Base-by-base conservation (phyloP, 2,888 invertebrate species). In the Drosophila bunnanda region DNA sequence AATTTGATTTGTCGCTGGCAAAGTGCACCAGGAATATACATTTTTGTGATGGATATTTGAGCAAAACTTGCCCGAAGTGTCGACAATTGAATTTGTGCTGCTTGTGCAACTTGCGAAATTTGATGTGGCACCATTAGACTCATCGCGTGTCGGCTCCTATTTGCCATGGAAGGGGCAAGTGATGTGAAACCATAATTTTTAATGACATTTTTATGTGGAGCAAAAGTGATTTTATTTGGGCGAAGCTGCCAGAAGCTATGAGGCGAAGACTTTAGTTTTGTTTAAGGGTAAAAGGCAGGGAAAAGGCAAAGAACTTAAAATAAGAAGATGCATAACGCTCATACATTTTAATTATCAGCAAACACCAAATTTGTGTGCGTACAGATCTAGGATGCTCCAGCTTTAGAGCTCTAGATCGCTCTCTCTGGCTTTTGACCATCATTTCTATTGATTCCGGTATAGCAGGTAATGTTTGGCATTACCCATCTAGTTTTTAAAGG, bases 151-250 rank as follows among this genome's bases (percentile, higher is more conserved):
- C 64, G 64, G 34, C 39, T 65, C 60, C 64, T 15, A 22, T 43
- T 50, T 41, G 59, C 48, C 2, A 2, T 28, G 25, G 46, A 36
- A 36, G 43, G 25, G 15, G 12, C 17, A 28, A 13, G 17, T 17
- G 25, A 15, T 20, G 55, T 39, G 48, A 71, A 58, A 54, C 52
- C 77, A 80, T 86, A 77, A 84, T 84, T 80, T 86, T 73, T 80
- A 81, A 84, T 84, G 76, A 78, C 82, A 62, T 83, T 77, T 79
- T 62, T 61, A 71, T 66, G 58, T 67, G 73, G 61, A 76, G 76
- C 76, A 82, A 84, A 84, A 84, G 80, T 84, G 83, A 84, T 84
- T 82, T 78, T 65, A 82, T 83, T 79, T 79, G 66, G 22, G 65
- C 50, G 57, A 20, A 62, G 52, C 48, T 65, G 52, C 53, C 17